A percentile compares a stretch with the other conserved stretches of the same genome.
Evolutionary conservation across 2,797 vertebrate species (phyloP).

Genomic region (Sebastes hopkinsi): DNA sequence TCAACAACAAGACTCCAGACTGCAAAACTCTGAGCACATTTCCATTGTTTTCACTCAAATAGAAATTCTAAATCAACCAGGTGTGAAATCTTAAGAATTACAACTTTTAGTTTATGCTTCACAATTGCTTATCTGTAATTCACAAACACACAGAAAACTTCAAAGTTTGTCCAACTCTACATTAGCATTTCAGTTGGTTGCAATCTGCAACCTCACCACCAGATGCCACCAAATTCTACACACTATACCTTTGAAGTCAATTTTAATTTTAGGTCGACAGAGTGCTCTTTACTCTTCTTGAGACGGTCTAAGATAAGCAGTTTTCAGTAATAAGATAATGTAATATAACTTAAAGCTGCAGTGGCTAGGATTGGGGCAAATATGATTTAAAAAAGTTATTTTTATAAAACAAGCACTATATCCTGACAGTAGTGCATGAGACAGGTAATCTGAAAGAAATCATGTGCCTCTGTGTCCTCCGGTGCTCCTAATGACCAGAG

Average conservation of each 20-base stretch:
- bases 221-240: neutral
- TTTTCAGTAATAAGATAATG: neutral
- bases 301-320: neutral
- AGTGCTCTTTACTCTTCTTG: neutral
- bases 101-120: neutral
- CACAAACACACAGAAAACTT: neutral
- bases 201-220: neutral
- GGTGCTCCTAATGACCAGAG: fast-evolving
- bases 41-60: too few species aligned
- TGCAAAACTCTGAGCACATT: too few species aligned
- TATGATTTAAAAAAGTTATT: too few species aligned
- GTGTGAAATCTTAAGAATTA: too few species aligned
- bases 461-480: too few species aligned
- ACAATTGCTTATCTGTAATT: neutral
- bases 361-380: too few species aligned
- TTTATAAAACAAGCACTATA: too few species aligned
- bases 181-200: neutral
- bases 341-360: neutral
- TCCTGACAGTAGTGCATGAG: too few species aligned
- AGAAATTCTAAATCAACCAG: too few species aligned
- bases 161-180: neutral
- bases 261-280: too few species aligned
- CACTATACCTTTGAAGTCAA: neutral
- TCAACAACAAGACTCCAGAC: too few species aligned
- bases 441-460: too few species aligned